phyloP scores from a whole-genome alignment of 2,888 invertebrate genomes.

The Drosophila histrio region DNA sequence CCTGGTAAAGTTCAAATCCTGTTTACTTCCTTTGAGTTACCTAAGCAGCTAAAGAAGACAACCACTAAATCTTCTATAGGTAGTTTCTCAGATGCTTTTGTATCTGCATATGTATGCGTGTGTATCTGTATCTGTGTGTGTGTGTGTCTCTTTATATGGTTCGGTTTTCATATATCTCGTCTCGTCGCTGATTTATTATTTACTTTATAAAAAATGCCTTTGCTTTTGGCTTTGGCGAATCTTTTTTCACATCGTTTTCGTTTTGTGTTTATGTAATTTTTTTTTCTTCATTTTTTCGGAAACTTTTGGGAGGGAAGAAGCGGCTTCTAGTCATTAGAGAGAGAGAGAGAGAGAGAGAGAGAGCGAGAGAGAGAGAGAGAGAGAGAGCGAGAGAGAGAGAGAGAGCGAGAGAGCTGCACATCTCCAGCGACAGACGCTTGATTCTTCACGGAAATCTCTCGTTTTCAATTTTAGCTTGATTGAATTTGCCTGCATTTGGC shows the following conservation, averaged over 20 bases:
- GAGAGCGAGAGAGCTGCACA: slow-evolving; percentile 8
- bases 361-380: slow-evolving; percentile 28
- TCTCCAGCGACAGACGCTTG: slow-evolving; percentile 23
- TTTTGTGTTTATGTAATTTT: slow-evolving; percentile 21
- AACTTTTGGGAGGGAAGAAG: neutral
- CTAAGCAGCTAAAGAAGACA: slow-evolving; percentile 63
- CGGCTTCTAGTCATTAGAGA: slow-evolving; percentile 58
- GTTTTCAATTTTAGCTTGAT: slow-evolving; percentile 72
- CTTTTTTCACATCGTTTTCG: slow-evolving; percentile 47
- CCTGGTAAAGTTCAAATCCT: slow-evolving; percentile 76
- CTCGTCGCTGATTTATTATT: slow-evolving; percentile 72
- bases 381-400: slow-evolving; percentile 8
- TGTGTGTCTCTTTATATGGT: slow-evolving; percentile 43
- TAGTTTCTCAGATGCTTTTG: slow-evolving; percentile 46
- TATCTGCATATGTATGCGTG: slow-evolving; percentile 23
- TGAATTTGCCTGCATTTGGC: slow-evolving; percentile 67
- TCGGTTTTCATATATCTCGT: slow-evolving; percentile 68
- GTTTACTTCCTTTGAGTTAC: slow-evolving; percentile 77
- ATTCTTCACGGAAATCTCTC: slow-evolving; percentile 67
- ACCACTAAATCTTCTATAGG: slow-evolving; percentile 74
- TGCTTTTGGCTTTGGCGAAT: slow-evolving; percentile 25
- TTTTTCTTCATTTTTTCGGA: neutral
- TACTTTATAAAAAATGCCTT: slow-evolving; percentile 68
- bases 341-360: slow-evolving; percentile 8
- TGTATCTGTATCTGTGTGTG: slow-evolving; percentile 5